These are phyloP conservation scores for Furcula furcula DNA, from an alignment of 2,888 invertebrate genomes.

Conservation along the genomic window DNA sequence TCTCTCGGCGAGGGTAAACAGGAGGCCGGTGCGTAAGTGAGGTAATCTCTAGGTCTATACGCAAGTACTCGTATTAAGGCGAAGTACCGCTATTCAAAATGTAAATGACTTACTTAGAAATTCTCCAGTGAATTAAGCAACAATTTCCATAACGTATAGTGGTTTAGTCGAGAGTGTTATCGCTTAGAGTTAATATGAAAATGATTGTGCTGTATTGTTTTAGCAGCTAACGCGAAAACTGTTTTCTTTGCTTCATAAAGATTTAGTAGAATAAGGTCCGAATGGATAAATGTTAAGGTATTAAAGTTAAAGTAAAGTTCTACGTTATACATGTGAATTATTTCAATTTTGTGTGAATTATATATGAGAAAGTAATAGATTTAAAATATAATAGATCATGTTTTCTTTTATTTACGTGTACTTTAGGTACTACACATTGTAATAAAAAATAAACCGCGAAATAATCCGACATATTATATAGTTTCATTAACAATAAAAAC, in stretches of 20 bases:
- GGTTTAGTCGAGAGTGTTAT: slow-evolving; percentile 39
- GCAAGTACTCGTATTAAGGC: slow-evolving; percentile 58
- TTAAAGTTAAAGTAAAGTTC: no score
- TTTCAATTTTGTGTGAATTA: no score
- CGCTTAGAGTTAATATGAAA: slow-evolving; percentile 21
- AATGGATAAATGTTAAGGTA: no score
- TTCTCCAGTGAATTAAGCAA: slow-evolving; percentile 54
- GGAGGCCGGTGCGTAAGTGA: slow-evolving; percentile 55
- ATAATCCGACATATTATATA: no score
- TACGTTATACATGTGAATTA: no score
- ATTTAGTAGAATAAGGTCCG: no score
- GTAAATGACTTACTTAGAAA: slow-evolving; percentile 65
- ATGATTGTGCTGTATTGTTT: slow-evolving; percentile 10
- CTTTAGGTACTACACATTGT: no score
- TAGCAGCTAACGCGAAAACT: slow-evolving; percentile 4
- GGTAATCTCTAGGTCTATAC: slow-evolving; percentile 63
- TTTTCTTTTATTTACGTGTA: no score
- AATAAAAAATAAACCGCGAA: no score
- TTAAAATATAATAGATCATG: no score
- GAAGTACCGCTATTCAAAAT: slow-evolving; percentile 56
- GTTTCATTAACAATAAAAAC: no score
- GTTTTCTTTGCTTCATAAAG: background rate
- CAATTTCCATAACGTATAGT: slow-evolving; percentile 61
- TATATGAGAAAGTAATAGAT: no score
- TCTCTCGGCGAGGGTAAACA: slow-evolving; percentile 60